Percentiles rank a stretch among this genome's conserved stretches.
phyloP scores from a whole-genome alignment of 2,113 vertebrate species.

The Bos javanicus region DNA sequence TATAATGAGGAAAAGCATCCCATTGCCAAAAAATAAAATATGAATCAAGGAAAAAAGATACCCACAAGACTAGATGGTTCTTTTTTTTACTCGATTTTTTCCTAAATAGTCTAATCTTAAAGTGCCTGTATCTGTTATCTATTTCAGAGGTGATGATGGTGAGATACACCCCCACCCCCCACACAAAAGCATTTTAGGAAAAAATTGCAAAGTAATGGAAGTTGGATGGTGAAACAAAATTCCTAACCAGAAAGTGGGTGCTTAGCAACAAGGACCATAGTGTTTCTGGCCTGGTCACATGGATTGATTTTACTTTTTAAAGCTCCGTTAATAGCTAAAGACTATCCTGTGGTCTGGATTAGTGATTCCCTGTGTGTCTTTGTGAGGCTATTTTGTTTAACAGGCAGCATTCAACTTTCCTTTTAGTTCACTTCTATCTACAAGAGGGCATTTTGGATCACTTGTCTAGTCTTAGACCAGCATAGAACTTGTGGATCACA shows the following conservation, averaged over 20 bases:
- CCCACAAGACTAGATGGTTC: background rate
- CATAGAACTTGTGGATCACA: background rate
- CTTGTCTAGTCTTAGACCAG: background rate
- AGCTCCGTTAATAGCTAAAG: constrained; percentile 57
- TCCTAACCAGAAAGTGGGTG: constrained; percentile 30
- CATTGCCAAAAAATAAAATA: background rate
- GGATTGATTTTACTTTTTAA: constrained; percentile 60
- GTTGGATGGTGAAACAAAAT: background rate
- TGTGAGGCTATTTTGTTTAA: constrained; percentile 21
- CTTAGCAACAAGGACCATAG: constrained; percentile 54
- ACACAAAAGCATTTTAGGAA: background rate
- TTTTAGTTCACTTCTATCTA: background rate
- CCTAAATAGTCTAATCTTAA: background rate
- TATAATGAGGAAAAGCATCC: background rate
- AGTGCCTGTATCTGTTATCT: background rate
- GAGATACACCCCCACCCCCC: background rate
- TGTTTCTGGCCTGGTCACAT: constrained; percentile 47
- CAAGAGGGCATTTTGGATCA: background rate
- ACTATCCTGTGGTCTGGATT: constrained; percentile 46
- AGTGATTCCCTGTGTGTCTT: constrained; percentile 45
- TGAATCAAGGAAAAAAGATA: background rate
- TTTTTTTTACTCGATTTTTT: background rate
- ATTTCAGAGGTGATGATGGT: background rate
- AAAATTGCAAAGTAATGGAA: background rate
- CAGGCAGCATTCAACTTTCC: background rate